Base-by-base conservation (phyloP, 2,113 vertebrate species). In the Epinephelus fuscoguttatus region DNA sequence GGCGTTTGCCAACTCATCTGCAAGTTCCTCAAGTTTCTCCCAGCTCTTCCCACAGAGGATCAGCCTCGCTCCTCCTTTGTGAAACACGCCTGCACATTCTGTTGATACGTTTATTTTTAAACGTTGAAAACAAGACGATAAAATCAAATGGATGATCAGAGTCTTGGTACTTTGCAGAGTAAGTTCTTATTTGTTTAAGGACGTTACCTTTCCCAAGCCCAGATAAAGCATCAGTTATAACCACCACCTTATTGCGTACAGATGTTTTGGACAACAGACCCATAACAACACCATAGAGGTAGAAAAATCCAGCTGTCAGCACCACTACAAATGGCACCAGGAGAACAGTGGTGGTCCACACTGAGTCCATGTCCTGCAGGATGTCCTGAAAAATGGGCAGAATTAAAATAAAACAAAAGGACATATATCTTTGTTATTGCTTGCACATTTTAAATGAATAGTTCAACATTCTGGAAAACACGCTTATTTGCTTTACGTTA, bases 201-300 rank as follows among this genome's bases (percentile, higher is more conserved):
- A n/a, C 8, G 18, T 96, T 93, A 99, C 98, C 98, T 86, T 96
- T 97, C 61, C 98, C 98, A 2, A 99, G 93, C 11, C 95, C 96
- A 1, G 98, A 98, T 18, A 97, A 86, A 59, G 97, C 97, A 27
- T 99, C 97, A 0, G 96, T 97, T 82, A 99, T 95, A 53, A 99
- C 95, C 78, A 99, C 96, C 70, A 99, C 98, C 88, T 98, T 98
- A 85, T 99, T 99, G 84, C 96, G 96, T 60, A 98, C 96, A 0
- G 94, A 96, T 10, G 96, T 97, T 91, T 96, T 97, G 30, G 96
- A 96, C 93, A 98, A 84, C 40, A 99, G 88, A 53, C 93, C 89
- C 49, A 89, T 86, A 8, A 97, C 91, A 33, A 93, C 80, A 53
- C 95, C 93, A 17, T 97, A 98, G 53, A 99, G 94, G 87, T 97